Percentiles rank a stretch among this genome's conserved stretches.
Conservation (phyloP, 2,888 invertebrate species). For the Watsonalla cultraria region DNA sequence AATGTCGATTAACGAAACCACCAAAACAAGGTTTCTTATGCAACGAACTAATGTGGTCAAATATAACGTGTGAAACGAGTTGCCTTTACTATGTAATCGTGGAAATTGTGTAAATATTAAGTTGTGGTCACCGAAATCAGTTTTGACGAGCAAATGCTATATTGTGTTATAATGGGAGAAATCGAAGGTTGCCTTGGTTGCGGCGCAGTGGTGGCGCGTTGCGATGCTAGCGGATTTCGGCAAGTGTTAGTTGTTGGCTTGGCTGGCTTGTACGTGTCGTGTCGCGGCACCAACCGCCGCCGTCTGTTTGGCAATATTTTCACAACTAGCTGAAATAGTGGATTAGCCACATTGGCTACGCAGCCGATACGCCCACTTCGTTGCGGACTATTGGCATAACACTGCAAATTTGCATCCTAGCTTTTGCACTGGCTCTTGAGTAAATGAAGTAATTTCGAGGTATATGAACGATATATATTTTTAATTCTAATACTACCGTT, state of each 20-base stretch:
- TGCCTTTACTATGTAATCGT: slow-evolving; percentile 20
- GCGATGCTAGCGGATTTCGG: slow-evolving; percentile 32
- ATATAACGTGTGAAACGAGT: slow-evolving; percentile 28
- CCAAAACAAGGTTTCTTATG: slow-evolving; percentile 35
- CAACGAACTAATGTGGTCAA: slow-evolving; percentile 26
- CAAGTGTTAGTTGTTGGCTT: slow-evolving; percentile 26
- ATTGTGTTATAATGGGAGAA: slow-evolving; percentile 57
- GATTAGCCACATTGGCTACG: slow-evolving; percentile 51
- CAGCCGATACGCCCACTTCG: slow-evolving; percentile 33
- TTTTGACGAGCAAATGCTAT: slow-evolving; percentile 53
- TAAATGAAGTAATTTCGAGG: slow-evolving; percentile 26
- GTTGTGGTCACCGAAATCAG: slow-evolving; percentile 37
- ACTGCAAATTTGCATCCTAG: slow-evolving; percentile 19
- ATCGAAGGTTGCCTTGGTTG: slow-evolving; percentile 54
- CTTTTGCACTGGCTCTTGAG: slow-evolving; percentile 21
- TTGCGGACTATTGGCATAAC: slow-evolving; percentile 19
- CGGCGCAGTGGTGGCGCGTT: slow-evolving; percentile 33
- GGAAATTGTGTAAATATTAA: slow-evolving; percentile 36
- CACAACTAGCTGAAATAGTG: slow-evolving; percentile 60
- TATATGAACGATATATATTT: too few species aligned
- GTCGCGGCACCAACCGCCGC: slow-evolving; percentile 32
- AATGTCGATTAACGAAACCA: slow-evolving; percentile 23
- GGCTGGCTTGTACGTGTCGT: slow-evolving; percentile 37
- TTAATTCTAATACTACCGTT: too few species aligned
- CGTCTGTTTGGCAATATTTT: slow-evolving; percentile 54